Conservation (phyloP, 2,888 invertebrate genomes). For the Argyresthia albistria region DNA sequence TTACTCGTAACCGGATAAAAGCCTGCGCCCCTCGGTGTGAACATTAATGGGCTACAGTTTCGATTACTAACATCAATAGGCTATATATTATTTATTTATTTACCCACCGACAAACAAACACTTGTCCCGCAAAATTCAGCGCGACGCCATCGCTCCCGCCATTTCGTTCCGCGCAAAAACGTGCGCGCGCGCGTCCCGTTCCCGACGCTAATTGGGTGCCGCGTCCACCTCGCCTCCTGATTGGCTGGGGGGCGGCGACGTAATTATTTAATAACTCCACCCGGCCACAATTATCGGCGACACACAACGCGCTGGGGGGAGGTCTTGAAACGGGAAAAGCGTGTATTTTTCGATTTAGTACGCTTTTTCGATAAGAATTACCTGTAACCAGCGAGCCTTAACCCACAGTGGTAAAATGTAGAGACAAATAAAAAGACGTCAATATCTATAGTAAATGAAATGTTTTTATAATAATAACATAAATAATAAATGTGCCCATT, state of each 20-base stretch:
- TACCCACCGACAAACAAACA: background rate
- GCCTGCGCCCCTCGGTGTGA: too few relatives aligned
- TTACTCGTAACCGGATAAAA: too few relatives aligned
- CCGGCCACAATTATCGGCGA: conserved; percentile 14
- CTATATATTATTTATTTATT: too few relatives aligned
- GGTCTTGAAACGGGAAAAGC: background rate
- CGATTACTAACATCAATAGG: too few relatives aligned
- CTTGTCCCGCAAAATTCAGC: background rate
- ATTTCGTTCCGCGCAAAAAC: conserved; percentile 28
- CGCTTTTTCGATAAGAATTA: background rate
- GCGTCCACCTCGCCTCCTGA: conserved; percentile 34
- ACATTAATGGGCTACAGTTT: too few relatives aligned
- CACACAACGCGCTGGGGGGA: background rate
- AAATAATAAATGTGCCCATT: too few relatives aligned
- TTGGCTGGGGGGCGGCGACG: conserved; percentile 52
- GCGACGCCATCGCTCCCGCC: conserved; percentile 5
- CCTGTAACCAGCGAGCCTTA: background rate
- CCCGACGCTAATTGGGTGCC: conserved; percentile 54
- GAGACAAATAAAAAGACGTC: too few relatives aligned
- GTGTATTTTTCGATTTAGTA: background rate
- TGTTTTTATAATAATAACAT: too few relatives aligned
- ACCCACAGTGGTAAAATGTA: too few relatives aligned
- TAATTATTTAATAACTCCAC: conserved; percentile 67
- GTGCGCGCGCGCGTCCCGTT: conserved; percentile 30
- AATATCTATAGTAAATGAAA: too few relatives aligned